Evolutionary conservation across 23 tunicate genomes (phyloP), one percentile per base, ranked within the genome.

Genomic region (Phallusia fumigata): DNA sequence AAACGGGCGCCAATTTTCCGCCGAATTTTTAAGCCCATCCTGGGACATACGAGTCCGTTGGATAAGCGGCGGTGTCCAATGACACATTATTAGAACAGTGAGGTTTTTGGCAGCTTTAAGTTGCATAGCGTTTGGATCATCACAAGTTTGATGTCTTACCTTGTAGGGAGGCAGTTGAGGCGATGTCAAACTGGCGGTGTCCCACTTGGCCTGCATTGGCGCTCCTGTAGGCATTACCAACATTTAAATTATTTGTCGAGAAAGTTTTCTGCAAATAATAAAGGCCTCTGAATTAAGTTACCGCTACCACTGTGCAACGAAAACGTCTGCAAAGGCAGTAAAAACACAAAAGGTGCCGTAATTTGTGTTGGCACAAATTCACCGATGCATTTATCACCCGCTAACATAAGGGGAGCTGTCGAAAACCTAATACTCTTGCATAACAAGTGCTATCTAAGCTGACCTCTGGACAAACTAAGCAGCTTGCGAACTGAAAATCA

Each of bases 131-230:
- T 10, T 5, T 40, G 47, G 47, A 10, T 40, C 47, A 10, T 40
- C 47, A 40, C 47, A 40, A 40, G 10, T 3, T 40, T 13, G 26
- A 58, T 8, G 28, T 34, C 83, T 83, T 80, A 92, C 97, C 91
- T 92, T 92, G 88, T 92, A 92, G 16, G 97, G 53, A 18, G 74
- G 84, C 58, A 87, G 73, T 44, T 80, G 91, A 19, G 97, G 86
- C 33, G 97, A 65, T 16, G 88, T 78, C 89, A 92, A 83, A 24
- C 74, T 82, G 22, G 81, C 74, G 35, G 80, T 65, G 79, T 92
- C 97, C 97, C 97, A 92, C 53, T 92, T 92, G 53, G 88, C 91
- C 65, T 85, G 88, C 91, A 92, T 92, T 51, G 80, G 53, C 31
- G 84, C 30, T 31, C 83, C 88, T 19, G 78, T 84, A 21, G 97